These are phyloP conservation scores for Pachycephala philippinensis DNA, from an alignment of 2,113 vertebrate species.

Conservation along the genomic window DNA sequence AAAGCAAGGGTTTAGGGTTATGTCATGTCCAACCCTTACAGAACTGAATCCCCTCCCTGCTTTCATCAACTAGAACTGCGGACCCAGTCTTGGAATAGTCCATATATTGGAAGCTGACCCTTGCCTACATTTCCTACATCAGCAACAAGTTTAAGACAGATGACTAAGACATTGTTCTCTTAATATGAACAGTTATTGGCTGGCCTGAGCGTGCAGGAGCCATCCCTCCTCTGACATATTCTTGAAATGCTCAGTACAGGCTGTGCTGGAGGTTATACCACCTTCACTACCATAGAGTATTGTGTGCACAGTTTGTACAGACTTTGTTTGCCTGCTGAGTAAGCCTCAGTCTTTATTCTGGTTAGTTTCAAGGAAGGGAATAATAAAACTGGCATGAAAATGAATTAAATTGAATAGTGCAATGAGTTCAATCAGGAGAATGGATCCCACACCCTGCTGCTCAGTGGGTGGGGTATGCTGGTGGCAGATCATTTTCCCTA, in stretches of 20 bases:
- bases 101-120: background rate
- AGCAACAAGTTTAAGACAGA: background rate
- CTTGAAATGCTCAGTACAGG: background rate
- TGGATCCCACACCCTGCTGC: background rate
- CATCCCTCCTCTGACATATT: background rate
- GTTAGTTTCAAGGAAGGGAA: background rate
- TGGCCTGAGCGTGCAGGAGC: background rate
- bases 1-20: background rate
- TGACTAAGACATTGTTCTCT: background rate
- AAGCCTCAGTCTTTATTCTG: background rate
- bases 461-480: fast-evolving
- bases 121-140: background rate
- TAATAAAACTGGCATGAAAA: background rate
- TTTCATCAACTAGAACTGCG: background rate
- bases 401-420: background rate
- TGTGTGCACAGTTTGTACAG: background rate
- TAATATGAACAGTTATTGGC: background rate
- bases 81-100: background rate
- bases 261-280: background rate
- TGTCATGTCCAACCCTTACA: background rate
- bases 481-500: background rate
- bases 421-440: background rate
- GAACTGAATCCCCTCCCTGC: background rate
- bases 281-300: background rate
- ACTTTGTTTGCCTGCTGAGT: background rate